phyloP scores from a whole-genome alignment of 2,888 invertebrate genomes.

The Girardia tigrina region DNA sequence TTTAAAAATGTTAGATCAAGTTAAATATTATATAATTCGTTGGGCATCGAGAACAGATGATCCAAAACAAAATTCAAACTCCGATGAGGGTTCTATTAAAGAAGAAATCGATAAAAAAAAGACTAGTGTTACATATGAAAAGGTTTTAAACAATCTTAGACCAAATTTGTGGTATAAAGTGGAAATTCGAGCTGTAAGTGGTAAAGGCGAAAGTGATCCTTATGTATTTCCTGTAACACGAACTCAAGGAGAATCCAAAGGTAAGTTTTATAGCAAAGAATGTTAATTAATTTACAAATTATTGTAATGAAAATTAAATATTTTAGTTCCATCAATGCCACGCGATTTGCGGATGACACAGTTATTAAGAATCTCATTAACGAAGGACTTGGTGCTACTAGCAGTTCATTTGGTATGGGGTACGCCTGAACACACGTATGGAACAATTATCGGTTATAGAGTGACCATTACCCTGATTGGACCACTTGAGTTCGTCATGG shows the following conservation, averaged over 20 bases:
- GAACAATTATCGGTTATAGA: slow-evolving; percentile 11
- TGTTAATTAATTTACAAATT: no score
- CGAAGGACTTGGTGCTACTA: neutral
- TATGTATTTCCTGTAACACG: neutral
- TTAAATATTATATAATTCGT: neutral
- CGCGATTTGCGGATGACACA: slow-evolving; percentile 23
- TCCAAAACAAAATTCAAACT: neutral
- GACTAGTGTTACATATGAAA: neutral
- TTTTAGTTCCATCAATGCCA: slow-evolving; percentile 27
- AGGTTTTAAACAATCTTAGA: neutral
- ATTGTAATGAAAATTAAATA: neutral
- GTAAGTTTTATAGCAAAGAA: neutral
- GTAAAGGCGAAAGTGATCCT: neutral
- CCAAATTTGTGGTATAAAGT: neutral
- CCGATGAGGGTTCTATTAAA: neutral
- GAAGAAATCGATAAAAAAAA: neutral
- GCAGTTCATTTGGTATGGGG: slow-evolving; percentile 15
- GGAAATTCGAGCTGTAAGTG: neutral
- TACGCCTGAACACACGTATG: neutral
- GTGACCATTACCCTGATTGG: slow-evolving; percentile 6
- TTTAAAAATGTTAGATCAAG: neutral
- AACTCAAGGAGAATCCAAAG: neutral
- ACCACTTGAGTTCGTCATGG: slow-evolving; percentile 8
- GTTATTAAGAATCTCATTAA: neutral
- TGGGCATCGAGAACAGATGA: neutral